phyloP scores from a whole-genome alignment of 2,113 vertebrate species.

The Heterotis niloticus region DNA sequence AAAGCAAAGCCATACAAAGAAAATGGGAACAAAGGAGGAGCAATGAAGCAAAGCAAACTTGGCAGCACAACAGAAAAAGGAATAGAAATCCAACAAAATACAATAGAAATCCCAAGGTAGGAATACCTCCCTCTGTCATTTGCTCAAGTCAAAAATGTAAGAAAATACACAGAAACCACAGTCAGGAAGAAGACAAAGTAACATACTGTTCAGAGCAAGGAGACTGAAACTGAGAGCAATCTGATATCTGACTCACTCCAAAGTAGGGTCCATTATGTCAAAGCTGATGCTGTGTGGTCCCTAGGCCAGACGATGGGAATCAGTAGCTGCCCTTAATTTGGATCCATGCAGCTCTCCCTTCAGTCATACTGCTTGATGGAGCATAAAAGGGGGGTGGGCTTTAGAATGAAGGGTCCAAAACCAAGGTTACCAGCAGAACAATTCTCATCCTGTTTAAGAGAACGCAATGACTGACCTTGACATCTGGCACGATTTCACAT shows the following conservation, averaged over 20 bases:
- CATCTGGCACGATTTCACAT: not conserved
- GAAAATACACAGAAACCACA: too few relatives aligned
- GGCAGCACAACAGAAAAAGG: not conserved
- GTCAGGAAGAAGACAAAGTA: too few relatives aligned
- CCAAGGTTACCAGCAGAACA: not conserved
- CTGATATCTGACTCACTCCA: slow-evolving; percentile 56
- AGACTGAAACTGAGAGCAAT: not conserved
- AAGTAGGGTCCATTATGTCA: slow-evolving; percentile 45
- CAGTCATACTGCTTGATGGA: slow-evolving; percentile 46
- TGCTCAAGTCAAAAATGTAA: too few relatives aligned
- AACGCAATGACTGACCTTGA: not conserved
- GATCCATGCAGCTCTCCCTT: slow-evolving; percentile 34
- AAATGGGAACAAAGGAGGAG: too few relatives aligned
- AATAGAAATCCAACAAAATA: too few relatives aligned
- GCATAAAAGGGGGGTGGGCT: not conserved
- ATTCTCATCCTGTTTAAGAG: not conserved
- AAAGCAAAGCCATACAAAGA: too few relatives aligned
- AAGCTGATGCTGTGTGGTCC: slow-evolving; percentile 43
- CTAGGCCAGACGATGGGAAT: not conserved
- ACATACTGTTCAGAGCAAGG: not conserved
- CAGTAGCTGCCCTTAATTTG: slow-evolving; percentile 38
- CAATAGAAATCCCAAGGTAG: too few relatives aligned
- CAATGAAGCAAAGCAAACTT: not conserved
- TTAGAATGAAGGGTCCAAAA: not conserved
- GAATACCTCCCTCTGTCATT: too few relatives aligned